Conservation (phyloP, 2,888 invertebrate genomes). For the Drosophila histrio region DNA sequence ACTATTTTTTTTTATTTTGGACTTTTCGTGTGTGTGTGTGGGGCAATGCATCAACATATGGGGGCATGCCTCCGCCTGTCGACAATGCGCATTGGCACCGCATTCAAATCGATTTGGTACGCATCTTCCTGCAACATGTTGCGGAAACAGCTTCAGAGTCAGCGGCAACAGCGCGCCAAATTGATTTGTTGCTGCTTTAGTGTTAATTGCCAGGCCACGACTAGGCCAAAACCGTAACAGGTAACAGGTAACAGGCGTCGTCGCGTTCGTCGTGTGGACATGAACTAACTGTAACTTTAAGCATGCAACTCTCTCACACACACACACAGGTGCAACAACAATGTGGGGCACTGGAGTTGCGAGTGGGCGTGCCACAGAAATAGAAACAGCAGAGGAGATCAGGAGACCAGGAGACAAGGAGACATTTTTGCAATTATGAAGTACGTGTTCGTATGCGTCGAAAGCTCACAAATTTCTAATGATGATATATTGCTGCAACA, state of each 20-base stretch:
- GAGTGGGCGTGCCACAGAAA: constrained; percentile 54
- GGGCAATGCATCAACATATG: constrained; percentile 59
- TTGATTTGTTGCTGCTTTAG: constrained; percentile 79
- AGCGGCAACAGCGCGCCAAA: constrained; percentile 69
- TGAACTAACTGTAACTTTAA: constrained; percentile 73
- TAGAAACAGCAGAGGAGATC: background rate
- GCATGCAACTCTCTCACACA: background rate
- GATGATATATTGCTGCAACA: constrained; percentile 69
- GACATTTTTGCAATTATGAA: constrained; percentile 61
- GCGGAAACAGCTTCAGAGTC: constrained; percentile 59
- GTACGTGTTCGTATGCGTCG: constrained; percentile 74
- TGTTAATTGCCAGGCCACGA: constrained; percentile 77
- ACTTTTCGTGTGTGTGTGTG: constrained; percentile 22
- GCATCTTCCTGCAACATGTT: constrained; percentile 80
- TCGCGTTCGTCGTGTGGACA: constrained; percentile 56
- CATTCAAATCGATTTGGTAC: constrained; percentile 80
- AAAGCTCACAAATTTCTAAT: constrained; percentile 81
- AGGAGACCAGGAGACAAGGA: background rate
- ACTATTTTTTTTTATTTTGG: background rate
- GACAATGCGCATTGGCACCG: constrained; percentile 53
- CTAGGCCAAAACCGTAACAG: constrained; percentile 33
- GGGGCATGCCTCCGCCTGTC: constrained; percentile 46
- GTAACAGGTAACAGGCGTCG: constrained; percentile 27
- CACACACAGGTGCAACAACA: constrained; percentile 49
- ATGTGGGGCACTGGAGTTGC: constrained; percentile 67